A percentile compares a stretch with the other conserved stretches of the same genome.
Evolutionary conservation across 2,113 vertebrate genomes (phyloP).

Genomic region (Tenebrosternarchus preto): DNA sequence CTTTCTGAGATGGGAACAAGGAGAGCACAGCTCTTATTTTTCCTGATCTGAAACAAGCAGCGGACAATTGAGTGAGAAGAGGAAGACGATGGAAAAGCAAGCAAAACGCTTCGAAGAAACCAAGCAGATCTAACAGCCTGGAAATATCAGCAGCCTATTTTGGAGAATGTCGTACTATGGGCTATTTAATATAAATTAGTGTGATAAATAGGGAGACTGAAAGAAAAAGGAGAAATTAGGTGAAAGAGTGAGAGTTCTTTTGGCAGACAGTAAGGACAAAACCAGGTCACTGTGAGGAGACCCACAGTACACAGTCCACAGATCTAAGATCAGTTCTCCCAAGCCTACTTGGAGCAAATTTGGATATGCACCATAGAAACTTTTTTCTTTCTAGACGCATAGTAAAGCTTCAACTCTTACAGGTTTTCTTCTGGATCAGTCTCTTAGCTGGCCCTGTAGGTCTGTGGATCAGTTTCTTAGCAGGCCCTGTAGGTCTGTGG

Average conservation of each 20-base stretch:
- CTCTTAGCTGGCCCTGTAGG: background rate
- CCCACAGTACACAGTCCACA: background rate
- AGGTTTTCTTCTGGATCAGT: too few relatives aligned
- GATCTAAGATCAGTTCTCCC: background rate
- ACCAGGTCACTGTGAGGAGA: background rate
- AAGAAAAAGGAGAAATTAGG: slow-evolving; percentile 17
- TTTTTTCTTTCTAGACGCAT: too few relatives aligned
- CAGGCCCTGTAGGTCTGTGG: background rate
- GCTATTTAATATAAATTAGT: slow-evolving; percentile 17
- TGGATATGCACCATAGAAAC: too few relatives aligned
- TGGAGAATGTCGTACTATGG: slow-evolving; percentile 10
- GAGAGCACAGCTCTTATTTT: slow-evolving; percentile 46
- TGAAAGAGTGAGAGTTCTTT: background rate
- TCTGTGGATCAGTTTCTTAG: background rate
- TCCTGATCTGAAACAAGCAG: slow-evolving; percentile 40
- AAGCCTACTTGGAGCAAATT: background rate
- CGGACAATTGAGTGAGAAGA: slow-evolving; percentile 44
- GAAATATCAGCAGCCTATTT: slow-evolving; percentile 54
- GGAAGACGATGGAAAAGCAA: slow-evolving; percentile 41
- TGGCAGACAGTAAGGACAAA: too few relatives aligned
- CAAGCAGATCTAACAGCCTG: slow-evolving; percentile 39
- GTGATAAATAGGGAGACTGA: slow-evolving; percentile 1
- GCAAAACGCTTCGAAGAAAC: slow-evolving; percentile 37
- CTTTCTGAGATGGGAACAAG: slow-evolving; percentile 54
- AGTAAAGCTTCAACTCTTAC: too few relatives aligned